These are phyloP conservation scores for Sesia apiformis DNA, from an alignment of 2,888 invertebrate genomes.

Conservation along the genomic window DNA sequence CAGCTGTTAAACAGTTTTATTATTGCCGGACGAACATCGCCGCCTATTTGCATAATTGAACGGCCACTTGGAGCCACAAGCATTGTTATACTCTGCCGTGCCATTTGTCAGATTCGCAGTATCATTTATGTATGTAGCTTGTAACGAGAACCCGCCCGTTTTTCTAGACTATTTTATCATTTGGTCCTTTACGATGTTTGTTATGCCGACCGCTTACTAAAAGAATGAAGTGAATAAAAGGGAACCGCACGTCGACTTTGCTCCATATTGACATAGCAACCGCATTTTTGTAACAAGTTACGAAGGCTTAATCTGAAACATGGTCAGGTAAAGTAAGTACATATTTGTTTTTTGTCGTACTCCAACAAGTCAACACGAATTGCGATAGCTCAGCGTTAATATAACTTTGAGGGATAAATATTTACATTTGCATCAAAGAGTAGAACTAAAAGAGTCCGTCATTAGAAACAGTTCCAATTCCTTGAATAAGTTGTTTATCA, in stretches of 20 bases:
- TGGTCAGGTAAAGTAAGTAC: conserved; percentile 50
- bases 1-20: conserved; percentile 74
- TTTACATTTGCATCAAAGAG: no score
- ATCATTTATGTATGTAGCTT: conserved; percentile 72
- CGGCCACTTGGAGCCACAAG: conserved; percentile 69
- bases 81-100: conserved; percentile 72
- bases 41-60: conserved; percentile 75
- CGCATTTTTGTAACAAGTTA: conserved; percentile 54
- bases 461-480: conserved; percentile 3
- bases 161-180: conserved; percentile 69
- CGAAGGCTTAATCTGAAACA: conserved; percentile 56
- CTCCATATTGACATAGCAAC: conserved; percentile 49
- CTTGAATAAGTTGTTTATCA: not conserved
- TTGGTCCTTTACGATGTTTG: conserved; percentile 62
- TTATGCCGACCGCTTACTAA: conserved; percentile 44
- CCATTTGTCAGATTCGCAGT: conserved; percentile 72
- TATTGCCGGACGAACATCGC: conserved; percentile 66
- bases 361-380: conserved; percentile 25
- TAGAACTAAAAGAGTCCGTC: no score
- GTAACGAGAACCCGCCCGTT: conserved; percentile 62
- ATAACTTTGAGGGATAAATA: no score
- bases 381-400: no score
- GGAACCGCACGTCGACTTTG: conserved; percentile 33
- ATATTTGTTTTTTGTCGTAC: conserved; percentile 40
- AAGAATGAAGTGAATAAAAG: not conserved